phyloP scores from a whole-genome alignment of 2,797 vertebrate species.

The Enteromius anoplus region DNA sequence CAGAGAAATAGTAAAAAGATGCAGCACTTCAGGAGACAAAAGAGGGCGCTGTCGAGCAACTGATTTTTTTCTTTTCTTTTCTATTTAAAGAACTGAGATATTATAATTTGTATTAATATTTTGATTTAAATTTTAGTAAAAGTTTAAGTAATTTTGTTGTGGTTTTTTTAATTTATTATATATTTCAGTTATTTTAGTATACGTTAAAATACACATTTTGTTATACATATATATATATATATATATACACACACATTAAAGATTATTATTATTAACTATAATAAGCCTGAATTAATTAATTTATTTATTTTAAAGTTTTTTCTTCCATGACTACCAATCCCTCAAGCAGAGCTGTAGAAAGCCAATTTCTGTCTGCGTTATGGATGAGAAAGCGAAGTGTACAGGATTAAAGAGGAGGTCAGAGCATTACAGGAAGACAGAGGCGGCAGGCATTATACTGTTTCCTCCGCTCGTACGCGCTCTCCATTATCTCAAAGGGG shows the following conservation, averaged over 20 bases:
- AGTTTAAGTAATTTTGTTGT: background rate
- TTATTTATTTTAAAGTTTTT: constrained; percentile 34
- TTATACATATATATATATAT: no score
- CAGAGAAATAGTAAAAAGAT: background rate
- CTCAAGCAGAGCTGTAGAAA: constrained; percentile 34
- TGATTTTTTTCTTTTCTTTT: background rate
- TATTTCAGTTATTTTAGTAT: background rate
- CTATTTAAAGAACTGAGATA: background rate
- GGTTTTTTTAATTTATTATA: background rate
- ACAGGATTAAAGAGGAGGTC: constrained; percentile 34
- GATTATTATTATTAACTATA: background rate
- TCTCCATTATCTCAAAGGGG: constrained; percentile 48
- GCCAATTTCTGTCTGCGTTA: constrained; percentile 57
- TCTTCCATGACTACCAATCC: constrained; percentile 57
- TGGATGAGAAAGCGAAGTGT: constrained; percentile 60
- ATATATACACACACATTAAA: no score
- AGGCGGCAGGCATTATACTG: constrained; percentile 47
- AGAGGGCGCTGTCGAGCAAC: background rate
- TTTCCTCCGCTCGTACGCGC: constrained; percentile 18
- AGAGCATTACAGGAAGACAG: background rate
- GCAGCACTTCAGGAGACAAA: background rate
- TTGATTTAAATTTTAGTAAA: background rate
- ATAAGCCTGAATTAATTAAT: background rate
- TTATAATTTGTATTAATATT: background rate
- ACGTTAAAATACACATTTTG: background rate